A percentile compares a stretch with the other conserved stretches of the same genome.
Evolutionary conservation across 2,797 vertebrate species (phyloP).

Genomic region (Muscicapa striata): DNA sequence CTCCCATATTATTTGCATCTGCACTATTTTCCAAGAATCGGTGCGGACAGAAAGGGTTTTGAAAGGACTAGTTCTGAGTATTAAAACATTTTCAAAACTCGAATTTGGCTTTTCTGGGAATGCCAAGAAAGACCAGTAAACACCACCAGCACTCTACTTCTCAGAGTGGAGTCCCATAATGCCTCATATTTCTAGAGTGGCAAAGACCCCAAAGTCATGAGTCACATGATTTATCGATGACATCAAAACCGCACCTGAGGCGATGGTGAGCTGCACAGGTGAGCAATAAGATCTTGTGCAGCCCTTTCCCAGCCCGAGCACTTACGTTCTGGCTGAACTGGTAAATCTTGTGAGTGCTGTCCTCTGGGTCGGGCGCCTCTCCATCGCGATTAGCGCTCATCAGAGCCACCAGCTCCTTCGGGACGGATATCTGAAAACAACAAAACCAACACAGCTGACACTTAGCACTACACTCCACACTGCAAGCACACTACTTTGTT

Average conservation of each 20-base stretch:
- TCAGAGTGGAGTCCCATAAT: background rate
- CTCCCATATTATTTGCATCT: background rate
- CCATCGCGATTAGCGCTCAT: constrained; percentile 92
- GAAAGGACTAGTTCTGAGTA: background rate
- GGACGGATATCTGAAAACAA: constrained; percentile 85
- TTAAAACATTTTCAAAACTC: background rate
- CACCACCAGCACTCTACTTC: background rate
- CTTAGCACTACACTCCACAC: no score
- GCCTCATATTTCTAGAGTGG: background rate
- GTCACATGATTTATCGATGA: accelerated
- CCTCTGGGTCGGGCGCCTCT: constrained; percentile 84
- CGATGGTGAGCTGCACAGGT: accelerated
- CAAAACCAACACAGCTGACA: background rate
- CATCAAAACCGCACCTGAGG: background rate
- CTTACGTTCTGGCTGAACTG: constrained; percentile 89
- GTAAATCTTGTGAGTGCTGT: constrained; percentile 81
- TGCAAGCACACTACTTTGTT: background rate
- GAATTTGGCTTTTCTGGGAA: background rate
- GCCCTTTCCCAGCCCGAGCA: background rate
- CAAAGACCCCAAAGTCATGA: background rate
- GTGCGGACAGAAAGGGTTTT: background rate
- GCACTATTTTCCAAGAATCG: background rate
- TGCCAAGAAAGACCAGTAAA: background rate
- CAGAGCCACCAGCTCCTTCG: constrained; percentile 89
- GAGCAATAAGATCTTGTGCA: background rate